Evolutionary conservation across 2,113 vertebrate genomes (phyloP).

Genomic region (Australoheros scitulus): DNA sequence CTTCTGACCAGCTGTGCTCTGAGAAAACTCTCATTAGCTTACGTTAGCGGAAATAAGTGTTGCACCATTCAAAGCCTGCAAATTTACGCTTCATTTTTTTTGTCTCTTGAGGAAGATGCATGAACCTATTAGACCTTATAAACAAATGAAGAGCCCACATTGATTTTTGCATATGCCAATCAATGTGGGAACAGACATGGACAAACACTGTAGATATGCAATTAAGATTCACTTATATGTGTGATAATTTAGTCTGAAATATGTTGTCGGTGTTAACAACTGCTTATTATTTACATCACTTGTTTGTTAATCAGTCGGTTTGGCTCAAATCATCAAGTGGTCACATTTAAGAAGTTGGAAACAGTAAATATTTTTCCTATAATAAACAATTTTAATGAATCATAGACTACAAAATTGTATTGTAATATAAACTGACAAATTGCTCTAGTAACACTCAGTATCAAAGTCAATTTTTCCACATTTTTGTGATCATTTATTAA

Average conservation of each 20-base stretch:
- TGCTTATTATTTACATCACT: not conserved
- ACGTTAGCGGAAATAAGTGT: not conserved
- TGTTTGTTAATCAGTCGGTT: not conserved
- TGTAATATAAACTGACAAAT: not conserved
- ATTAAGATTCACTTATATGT: not conserved
- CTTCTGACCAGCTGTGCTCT: not conserved
- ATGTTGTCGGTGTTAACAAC: not conserved
- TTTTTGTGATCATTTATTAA: slow-evolving; percentile 5
- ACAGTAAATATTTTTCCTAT: no score
- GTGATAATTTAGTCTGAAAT: not conserved
- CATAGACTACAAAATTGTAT: not conserved
- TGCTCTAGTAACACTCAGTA: not conserved
- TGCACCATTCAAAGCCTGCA: not conserved
- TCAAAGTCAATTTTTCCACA: not conserved
- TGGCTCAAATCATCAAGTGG: not conserved
- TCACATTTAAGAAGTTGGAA: not conserved
- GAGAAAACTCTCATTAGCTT: not conserved
- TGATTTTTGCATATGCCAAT: not conserved
- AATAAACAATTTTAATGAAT: not conserved
- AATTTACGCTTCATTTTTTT: not conserved
- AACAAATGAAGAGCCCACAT: not conserved
- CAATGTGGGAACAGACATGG: not conserved
- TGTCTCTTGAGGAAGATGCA: not conserved
- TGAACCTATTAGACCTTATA: not conserved
- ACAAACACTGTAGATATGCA: not conserved